These are phyloP conservation scores for Catostomus latipinnis DNA, from an alignment of 2,797 vertebrate genomes.

Conservation along the genomic window DNA sequence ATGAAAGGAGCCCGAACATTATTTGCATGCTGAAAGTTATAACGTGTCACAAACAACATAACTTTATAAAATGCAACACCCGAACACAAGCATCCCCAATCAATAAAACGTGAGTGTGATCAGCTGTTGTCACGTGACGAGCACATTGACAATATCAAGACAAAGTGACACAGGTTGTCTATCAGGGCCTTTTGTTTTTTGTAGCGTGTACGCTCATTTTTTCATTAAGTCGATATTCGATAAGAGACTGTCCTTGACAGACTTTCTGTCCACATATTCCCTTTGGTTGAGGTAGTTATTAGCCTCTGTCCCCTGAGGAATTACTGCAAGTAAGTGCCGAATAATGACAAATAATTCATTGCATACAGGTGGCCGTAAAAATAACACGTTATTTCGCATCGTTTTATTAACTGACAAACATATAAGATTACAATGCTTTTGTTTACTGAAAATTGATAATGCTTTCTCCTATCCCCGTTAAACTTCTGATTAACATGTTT, in stretches of 20 bases:
- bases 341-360: too few relatives aligned
- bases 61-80: not conserved
- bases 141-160: conserved; percentile 1
- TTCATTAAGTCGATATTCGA: not conserved
- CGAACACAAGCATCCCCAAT: not conserved
- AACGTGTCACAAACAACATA: not conserved
- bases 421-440: too few relatives aligned
- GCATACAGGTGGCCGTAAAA: too few relatives aligned
- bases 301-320: not conserved
- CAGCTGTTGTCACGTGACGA: conserved; percentile 40
- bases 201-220: not conserved
- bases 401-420: too few relatives aligned
- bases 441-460: too few relatives aligned
- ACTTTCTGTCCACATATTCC: not conserved
- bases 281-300: not conserved
- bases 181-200: not conserved
- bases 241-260: not conserved
- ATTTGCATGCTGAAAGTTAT: not conserved
- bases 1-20: not conserved
- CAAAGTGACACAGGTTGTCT: not conserved
- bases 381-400: too few relatives aligned
- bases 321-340: too few relatives aligned
- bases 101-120: conserved; percentile 18
- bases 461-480: too few relatives aligned
- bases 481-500: too few relatives aligned